Percentiles rank a stretch among this genome's conserved stretches.
Evolutionary conservation across 2,113 vertebrate species (phyloP).

Genomic region (Bombycilla garrulus): DNA sequence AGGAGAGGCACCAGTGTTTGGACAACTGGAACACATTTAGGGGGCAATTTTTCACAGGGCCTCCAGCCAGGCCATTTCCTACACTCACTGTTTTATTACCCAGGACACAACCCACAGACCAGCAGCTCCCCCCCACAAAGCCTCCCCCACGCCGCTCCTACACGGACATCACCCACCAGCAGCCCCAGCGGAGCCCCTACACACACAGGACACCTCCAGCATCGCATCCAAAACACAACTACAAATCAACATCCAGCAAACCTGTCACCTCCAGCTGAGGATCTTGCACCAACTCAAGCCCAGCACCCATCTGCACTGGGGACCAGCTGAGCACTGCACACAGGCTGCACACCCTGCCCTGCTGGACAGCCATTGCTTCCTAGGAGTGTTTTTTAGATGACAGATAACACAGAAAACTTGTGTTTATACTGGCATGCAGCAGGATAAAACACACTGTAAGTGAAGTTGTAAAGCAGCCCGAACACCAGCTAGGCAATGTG

Average conservation of each 20-base stretch:
- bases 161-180: fast-evolving
- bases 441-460: background rate
- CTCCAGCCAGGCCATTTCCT: conserved; percentile 63
- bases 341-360: background rate
- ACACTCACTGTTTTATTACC: conserved; percentile 31
- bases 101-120: conserved; percentile 36
- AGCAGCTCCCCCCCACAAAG: background rate
- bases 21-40: conserved; percentile 82
- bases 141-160: background rate
- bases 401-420: background rate
- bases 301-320: too few species aligned
- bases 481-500: background rate
- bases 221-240: fast-evolving
- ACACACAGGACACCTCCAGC: background rate
- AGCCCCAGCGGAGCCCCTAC: fast-evolving
- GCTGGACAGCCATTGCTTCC: background rate
- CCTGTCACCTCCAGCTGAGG: fast-evolving
- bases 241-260: background rate
- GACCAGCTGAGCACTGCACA: background rate
- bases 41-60: conserved; percentile 59
- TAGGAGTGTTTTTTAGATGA: background rate
- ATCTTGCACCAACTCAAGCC: background rate
- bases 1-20: conserved; percentile 72
- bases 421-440: background rate
- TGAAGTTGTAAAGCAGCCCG: background rate